phyloP scores from a whole-genome alignment of 2,797 vertebrate genomes.

The Philypnodon macrostomus region DNA sequence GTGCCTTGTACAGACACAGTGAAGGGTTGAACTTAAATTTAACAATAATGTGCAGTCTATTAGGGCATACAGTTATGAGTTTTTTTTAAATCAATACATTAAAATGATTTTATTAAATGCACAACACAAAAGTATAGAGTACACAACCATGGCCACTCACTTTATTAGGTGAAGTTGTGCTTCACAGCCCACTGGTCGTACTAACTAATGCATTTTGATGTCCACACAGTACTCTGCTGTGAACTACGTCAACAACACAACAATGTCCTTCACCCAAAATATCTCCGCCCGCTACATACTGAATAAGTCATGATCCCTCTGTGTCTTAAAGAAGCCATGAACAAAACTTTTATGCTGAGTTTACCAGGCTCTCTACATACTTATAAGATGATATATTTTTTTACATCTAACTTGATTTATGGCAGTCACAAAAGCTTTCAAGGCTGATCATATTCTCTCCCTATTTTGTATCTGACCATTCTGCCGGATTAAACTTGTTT shows the following conservation, averaged over 20 bases:
- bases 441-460: slow-evolving; percentile 3
- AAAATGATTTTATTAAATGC: too few relatives aligned
- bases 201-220: not conserved
- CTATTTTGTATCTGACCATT: slow-evolving; percentile 15
- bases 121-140: too few relatives aligned
- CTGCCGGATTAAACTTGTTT: slow-evolving; percentile 15
- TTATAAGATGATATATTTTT: not conserved
- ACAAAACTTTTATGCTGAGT: slow-evolving; percentile 10
- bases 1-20: too few relatives aligned
- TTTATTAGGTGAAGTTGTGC: too few relatives aligned
- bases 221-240: not conserved
- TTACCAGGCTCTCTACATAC: slow-evolving; percentile 4
- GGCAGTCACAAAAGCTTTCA: slow-evolving; percentile 6
- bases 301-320: slow-evolving; percentile 55
- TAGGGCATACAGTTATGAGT: too few relatives aligned
- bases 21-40: too few relatives aligned
- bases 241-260: not conserved
- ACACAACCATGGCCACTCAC: too few relatives aligned
- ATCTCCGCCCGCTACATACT: slow-evolving; percentile 32
- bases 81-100: too few relatives aligned
- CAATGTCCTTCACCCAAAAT: slow-evolving; percentile 39
- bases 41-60: too few relatives aligned
- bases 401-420: not conserved
- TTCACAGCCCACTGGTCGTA: too few relatives aligned
- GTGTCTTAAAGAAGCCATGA: too few relatives aligned